phyloP scores from a whole-genome alignment of 2,888 invertebrate genomes.

The Nasonia oneida region DNA sequence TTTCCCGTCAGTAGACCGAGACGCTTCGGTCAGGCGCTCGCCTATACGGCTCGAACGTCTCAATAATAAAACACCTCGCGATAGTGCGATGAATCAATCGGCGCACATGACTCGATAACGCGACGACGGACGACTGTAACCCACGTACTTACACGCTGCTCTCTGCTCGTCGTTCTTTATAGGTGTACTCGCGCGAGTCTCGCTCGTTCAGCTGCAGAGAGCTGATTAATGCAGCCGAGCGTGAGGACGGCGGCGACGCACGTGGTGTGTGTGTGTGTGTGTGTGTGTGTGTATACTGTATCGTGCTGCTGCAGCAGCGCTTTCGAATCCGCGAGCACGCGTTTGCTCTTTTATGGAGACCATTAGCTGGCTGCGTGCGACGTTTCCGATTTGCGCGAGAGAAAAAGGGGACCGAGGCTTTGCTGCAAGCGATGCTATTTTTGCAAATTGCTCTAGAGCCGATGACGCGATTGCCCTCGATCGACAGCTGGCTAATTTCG shows the following conservation, averaged over 20 bases:
- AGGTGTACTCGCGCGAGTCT: background rate
- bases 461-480: background rate
- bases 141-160: too few species aligned
- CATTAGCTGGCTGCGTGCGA: background rate
- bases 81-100: background rate
- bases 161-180: background rate
- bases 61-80: background rate
- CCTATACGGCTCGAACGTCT: background rate
- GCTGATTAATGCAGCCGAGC: conserved; percentile 42
- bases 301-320: background rate
- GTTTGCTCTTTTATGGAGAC: conserved; percentile 7
- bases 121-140: background rate
- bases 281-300: background rate
- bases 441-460: background rate
- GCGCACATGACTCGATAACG: background rate
- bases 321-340: conserved; percentile 33
- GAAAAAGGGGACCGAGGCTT: conserved; percentile 12
- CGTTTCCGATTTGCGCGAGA: background rate
- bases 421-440: background rate
- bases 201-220: conserved; percentile 15
- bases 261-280: background rate
- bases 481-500: background rate
- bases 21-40: too few species aligned
- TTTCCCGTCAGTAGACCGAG: too few species aligned
- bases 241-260: conserved; percentile 37